Conservation (phyloP, 2,888 invertebrate genomes). For the Noctua janthina region DNA sequence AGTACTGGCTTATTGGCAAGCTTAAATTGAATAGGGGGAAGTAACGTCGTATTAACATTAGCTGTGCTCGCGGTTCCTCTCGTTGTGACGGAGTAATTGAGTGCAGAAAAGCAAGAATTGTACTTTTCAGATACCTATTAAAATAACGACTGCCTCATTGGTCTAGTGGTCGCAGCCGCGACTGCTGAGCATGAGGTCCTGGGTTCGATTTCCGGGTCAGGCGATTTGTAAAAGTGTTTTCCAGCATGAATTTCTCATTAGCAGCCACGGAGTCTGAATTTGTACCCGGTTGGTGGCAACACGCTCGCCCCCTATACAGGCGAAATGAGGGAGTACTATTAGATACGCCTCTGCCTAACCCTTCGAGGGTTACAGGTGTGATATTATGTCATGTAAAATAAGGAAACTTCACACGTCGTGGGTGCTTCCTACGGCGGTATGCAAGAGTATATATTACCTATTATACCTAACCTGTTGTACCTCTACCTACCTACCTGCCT, state of each 20-base stretch:
- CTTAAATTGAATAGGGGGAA: conserved; percentile 7
- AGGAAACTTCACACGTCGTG: not conserved
- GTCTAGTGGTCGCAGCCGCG: not conserved
- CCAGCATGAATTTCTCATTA: not conserved
- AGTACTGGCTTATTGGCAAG: conserved; percentile 34
- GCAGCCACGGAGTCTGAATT: not conserved
- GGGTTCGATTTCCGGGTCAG: not conserved
- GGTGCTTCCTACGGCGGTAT: not conserved
- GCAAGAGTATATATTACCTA: not conserved
- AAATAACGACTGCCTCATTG: not conserved
- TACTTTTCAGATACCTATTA: not conserved
- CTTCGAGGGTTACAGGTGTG: not conserved
- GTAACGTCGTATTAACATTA: conserved; percentile 6
- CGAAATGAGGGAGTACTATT: not conserved
- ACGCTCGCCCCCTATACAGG: not conserved
- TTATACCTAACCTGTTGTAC: not conserved
- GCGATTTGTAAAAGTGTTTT: not conserved
- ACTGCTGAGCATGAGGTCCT: not conserved
- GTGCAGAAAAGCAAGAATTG: not conserved
- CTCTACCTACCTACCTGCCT: no score
- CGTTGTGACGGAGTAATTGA: not conserved
- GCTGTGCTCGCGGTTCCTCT: not conserved
- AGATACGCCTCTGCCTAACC: not conserved
- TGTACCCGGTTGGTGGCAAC: not conserved
- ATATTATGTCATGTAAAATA: not conserved